Percentiles rank a stretch among this genome's conserved stretches.
phyloP scores from a whole-genome alignment of 2,888 invertebrate species.

The Automeris io region DNA sequence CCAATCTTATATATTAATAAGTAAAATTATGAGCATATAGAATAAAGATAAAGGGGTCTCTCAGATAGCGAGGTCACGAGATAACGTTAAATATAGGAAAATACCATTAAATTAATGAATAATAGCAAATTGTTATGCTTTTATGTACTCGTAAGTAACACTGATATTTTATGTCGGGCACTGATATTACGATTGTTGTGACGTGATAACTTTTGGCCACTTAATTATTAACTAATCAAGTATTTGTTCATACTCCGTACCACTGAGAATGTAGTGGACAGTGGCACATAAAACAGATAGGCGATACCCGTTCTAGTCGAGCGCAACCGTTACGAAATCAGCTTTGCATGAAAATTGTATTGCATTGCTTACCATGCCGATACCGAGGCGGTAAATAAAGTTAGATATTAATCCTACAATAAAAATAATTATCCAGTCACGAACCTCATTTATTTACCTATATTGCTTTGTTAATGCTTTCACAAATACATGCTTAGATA shows the following conservation, averaged over 20 bases:
- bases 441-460: no score
- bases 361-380: constrained; percentile 27
- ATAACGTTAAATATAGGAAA: constrained; percentile 67
- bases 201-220: background rate
- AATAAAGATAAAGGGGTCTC: constrained; percentile 67
- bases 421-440: background rate
- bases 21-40: constrained; percentile 33
- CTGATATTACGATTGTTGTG: constrained; percentile 4
- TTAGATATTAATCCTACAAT: constrained; percentile 14
- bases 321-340: constrained; percentile 75
- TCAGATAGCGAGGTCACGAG: constrained; percentile 63
- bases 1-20: constrained; percentile 44
- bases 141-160: no score
- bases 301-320: constrained; percentile 73
- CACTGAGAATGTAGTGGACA: constrained; percentile 48
- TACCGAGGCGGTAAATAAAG: constrained; percentile 22
- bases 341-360: constrained; percentile 68
- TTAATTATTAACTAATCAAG: constrained; percentile 6
- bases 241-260: background rate
- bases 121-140: constrained; percentile 9
- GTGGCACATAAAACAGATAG: constrained; percentile 57
- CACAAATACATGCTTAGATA: no score
- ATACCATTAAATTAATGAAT: constrained; percentile 37
- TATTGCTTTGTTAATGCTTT: no score
- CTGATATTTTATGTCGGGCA: constrained; percentile 7